Conservation (phyloP, 1,140 invertebrate species). For the Pseudobourletiella spinata region DNA sequence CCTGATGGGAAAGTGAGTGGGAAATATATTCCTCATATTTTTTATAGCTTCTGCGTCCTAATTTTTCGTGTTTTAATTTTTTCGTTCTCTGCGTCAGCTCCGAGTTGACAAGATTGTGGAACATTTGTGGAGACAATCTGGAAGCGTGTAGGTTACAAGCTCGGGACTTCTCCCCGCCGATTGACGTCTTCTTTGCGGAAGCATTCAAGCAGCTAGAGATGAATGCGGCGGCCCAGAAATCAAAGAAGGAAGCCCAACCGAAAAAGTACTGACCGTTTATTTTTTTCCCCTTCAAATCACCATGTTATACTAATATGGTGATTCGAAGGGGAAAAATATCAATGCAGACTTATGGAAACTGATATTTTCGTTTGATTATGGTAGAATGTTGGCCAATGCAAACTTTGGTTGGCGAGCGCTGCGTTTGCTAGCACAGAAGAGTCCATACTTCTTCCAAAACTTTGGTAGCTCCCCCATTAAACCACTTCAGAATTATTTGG, state of each 20-base stretch:
- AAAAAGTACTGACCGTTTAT: conserved; percentile 34
- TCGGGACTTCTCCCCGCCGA: conserved; percentile 77
- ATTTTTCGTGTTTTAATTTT: conserved; percentile 22
- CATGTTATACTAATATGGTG: too few relatives aligned
- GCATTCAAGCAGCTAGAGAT: conserved; percentile 60
- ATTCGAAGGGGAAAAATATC: too few relatives aligned
- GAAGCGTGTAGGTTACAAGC: conserved; percentile 80
- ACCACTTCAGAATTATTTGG: conserved; percentile 56
- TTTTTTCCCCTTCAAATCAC: too few relatives aligned
- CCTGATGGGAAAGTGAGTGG: conserved; percentile 66
- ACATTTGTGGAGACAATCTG: conserved; percentile 82
- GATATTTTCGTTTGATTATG: conserved; percentile 7
- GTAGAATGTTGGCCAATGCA: conserved; percentile 29
- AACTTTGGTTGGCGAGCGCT: conserved; percentile 89
- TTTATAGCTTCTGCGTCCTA: too few relatives aligned
- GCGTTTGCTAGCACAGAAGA: conserved; percentile 71
- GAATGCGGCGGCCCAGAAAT: conserved; percentile 49
- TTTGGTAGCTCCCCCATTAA: conserved; percentile 39
- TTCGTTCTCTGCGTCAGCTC: conserved; percentile 50
- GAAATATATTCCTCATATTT: too few relatives aligned
- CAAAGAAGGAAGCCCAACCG: conserved; percentile 25
- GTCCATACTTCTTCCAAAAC: conserved; percentile 73
- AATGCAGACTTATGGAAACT: too few relatives aligned
- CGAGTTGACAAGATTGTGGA: conserved; percentile 90
- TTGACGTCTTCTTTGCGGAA: conserved; percentile 74